Conservation (phyloP, 53 echinoderm and acorn worm genomes). For the Crossaster papposus region DNA sequence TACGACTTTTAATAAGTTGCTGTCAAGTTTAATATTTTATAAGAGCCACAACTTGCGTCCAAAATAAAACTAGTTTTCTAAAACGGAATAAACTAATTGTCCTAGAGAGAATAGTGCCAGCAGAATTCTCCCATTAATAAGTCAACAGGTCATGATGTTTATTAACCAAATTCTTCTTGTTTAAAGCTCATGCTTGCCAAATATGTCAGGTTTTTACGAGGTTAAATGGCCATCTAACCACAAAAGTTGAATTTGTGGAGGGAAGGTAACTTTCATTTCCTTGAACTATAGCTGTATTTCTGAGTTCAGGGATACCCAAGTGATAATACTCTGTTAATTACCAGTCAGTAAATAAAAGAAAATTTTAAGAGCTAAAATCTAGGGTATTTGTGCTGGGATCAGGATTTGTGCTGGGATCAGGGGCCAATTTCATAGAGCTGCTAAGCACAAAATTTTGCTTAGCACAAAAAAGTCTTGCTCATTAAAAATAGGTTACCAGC, state of each 20-base stretch:
- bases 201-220: constrained; percentile 31
- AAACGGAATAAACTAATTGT: too few species aligned
- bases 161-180: constrained; percentile 31
- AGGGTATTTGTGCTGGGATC: too few species aligned
- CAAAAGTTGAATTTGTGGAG: not conserved
- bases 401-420: constrained; percentile 44
- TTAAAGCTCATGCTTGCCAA: not conserved
- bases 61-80: not conserved
- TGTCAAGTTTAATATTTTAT: not conserved
- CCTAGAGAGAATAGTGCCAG: not conserved
- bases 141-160: not conserved
- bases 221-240: not conserved
- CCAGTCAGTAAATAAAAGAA: too few species aligned
- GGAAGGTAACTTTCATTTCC: not conserved
- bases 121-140: constrained; percentile 14
- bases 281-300: constrained; percentile 14
- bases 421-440: too few species aligned
- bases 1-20: too few species aligned
- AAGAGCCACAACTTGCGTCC: not conserved
- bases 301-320: constrained; percentile 15
- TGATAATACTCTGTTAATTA: not conserved
- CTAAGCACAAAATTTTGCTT: too few species aligned
- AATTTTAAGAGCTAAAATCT: too few species aligned
- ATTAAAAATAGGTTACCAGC: too few species aligned
- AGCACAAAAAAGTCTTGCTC: too few species aligned